Conservation (phyloP, 2,113 vertebrate species). For the Nansenia antarctica region DNA sequence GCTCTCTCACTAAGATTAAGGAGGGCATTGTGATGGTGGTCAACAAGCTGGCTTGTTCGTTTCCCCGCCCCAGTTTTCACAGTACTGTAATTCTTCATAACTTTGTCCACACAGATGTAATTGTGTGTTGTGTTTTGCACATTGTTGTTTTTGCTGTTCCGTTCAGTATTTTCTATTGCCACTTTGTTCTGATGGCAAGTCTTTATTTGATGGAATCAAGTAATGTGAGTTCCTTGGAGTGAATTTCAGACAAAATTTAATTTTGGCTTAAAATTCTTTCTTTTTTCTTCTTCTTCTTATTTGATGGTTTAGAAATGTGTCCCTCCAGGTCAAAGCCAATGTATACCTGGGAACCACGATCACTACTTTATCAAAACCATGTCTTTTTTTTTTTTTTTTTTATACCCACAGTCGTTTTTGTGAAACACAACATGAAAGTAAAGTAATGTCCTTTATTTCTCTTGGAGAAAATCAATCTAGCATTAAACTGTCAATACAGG, state of each 20-base stretch:
- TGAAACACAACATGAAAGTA: neutral
- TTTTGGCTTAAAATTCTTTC: neutral
- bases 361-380: neutral
- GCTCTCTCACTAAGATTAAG: neutral
- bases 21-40: conserved; percentile 37
- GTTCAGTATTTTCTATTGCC: neutral
- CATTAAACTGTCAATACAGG: neutral
- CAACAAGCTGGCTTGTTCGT: conserved; percentile 66
- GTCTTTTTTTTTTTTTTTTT: too few species aligned
- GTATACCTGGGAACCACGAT: neutral
- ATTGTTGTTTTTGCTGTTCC: conserved; percentile 1
- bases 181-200: neutral
- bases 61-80: conserved; percentile 42
- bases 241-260: neutral
- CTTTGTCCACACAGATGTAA: neutral
- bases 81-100: conserved; percentile 47
- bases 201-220: neutral
- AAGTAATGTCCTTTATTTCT: neutral
- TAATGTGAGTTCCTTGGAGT: too few species aligned
- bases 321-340: neutral
- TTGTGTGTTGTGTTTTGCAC: conserved; percentile 22
- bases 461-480: neutral
- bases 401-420: too few species aligned
- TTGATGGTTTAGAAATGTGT: too few species aligned
- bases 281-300: too few species aligned